Base-by-base conservation (phyloP, 2,797 vertebrate species). In the Streptopelia turtur region DNA sequence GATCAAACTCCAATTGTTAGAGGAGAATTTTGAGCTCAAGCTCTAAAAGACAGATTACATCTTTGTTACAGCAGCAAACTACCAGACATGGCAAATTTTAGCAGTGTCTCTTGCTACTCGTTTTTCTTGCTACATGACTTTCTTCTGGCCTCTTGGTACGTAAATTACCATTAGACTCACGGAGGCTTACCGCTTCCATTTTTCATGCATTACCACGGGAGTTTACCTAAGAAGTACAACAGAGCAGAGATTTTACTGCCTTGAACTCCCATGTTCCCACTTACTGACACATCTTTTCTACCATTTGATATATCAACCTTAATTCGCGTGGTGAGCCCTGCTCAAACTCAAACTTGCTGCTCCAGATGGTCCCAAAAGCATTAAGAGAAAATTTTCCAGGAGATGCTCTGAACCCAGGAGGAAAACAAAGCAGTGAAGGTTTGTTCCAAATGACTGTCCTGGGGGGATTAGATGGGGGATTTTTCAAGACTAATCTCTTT, bases 401-500 rank as follows among this genome's bases (percentile, higher is more conserved):
- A 96, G 96, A 92, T 83, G 89, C 71, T 76, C 70, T 77, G 78
- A 95, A 84, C 88, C 93, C 95, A 93, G 78, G 88, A 93, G 92
- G 86, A 83, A 94, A 97, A 95, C 88, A 90, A 95, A 69, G 28
- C 37, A 2, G 71, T 22, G 71, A 74, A 95, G 78, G 75, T 85
- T 92, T 93, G 77, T 95, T 96, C 93, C 86, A 83, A 95, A 93
- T 84, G 75, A 93, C 95, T 95, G 35, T 95, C 95, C 89, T 72
- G 78, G 89, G 92, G 96, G 90, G 95, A 97, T 97, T 95, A 95
- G 86, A 95, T 37, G 71, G 74, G 60, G 93, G 89, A 91, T 95
- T 95, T 95, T 90, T 94, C 89, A 60, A 89, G 93, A 93, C 95
- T 95, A 97, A 97, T 95, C 94, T 95, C 95, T 95, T 96, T 94